Conservation (phyloP, 2,888 invertebrate species). For the Pteria penguin region DNA sequence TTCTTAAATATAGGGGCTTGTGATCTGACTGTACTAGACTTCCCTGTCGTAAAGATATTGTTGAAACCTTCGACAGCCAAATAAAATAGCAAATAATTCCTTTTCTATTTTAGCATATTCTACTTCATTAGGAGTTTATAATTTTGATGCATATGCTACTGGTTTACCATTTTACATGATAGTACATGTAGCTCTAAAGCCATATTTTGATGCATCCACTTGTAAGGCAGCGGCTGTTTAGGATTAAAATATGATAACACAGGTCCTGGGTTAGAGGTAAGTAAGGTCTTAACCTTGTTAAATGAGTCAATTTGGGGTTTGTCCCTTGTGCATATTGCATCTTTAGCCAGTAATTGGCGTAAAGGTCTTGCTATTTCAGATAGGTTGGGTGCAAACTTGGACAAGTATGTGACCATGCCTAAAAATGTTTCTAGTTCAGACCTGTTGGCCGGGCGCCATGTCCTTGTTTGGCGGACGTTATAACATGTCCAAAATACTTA, state of each 20-base stretch:
- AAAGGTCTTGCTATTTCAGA: neutral
- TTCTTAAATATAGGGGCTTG: too few species aligned
- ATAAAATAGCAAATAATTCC: too few species aligned
- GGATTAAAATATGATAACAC: slow-evolving; percentile 27
- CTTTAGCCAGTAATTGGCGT: neutral
- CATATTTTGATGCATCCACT: too few species aligned
- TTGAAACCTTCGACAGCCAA: too few species aligned
- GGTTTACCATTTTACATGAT: too few species aligned
- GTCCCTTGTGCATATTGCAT: neutral
- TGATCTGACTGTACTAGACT: too few species aligned
- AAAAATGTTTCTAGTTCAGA: neutral
- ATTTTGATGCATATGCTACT: too few species aligned
- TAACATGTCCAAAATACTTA: slow-evolving; percentile 2
- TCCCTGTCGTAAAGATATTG: too few species aligned
- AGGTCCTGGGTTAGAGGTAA: slow-evolving; percentile 27
- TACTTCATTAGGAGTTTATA: too few species aligned
- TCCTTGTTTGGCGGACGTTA: neutral
- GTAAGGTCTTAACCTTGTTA: slow-evolving; percentile 12
- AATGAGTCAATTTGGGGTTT: slow-evolving; percentile 14
- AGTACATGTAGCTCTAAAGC: too few species aligned
- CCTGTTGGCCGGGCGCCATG: neutral
- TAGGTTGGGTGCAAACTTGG: slow-evolving; percentile 2
- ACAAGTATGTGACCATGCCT: slow-evolving; percentile 15
- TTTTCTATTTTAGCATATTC: too few species aligned
- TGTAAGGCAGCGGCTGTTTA: slow-evolving; percentile 17